phyloP scores from a whole-genome alignment of 2,888 invertebrate species.

The Danaus chrysippus region DNA sequence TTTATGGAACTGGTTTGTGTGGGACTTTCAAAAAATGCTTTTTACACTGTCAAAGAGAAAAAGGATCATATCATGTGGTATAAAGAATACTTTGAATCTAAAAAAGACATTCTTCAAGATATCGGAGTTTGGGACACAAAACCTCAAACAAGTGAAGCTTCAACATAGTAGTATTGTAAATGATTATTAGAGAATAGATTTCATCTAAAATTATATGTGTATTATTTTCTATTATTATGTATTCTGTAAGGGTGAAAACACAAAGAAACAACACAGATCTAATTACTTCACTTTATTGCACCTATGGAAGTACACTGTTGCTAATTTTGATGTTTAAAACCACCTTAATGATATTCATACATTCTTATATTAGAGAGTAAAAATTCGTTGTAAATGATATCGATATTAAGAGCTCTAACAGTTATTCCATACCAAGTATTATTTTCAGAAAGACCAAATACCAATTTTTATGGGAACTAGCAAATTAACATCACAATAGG shows the following conservation, averaged over 20 bases:
- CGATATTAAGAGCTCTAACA: conserved; percentile 6
- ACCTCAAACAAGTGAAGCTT: conserved; percentile 40
- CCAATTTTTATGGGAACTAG: conserved; percentile 16
- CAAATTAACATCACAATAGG: conserved; percentile 18
- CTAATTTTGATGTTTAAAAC: conserved; percentile 59
- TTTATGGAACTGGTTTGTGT: conserved; percentile 98
- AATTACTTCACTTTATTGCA: conserved; percentile 70
- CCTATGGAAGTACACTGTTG: conserved; percentile 76
- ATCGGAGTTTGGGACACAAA: conserved; percentile 78
- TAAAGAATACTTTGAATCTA: conserved; percentile 91
- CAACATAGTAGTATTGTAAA: conserved; percentile 34
- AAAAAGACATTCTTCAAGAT: conserved; percentile 84
- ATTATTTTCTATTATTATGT: not conserved
- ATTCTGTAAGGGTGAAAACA: not conserved
- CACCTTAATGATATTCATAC: conserved; percentile 35
- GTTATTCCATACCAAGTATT: conserved; percentile 16
- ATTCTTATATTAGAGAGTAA: conserved; percentile 26
- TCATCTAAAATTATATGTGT: not conserved
- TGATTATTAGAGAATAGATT: conserved; percentile 31
- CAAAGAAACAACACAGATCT: conserved; percentile 17
- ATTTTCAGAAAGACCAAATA: conserved; percentile 22
- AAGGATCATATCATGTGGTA: conserved; percentile 95
- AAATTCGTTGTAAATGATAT: conserved; percentile 20
- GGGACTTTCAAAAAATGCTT: conserved; percentile 96
- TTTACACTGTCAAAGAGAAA: conserved; percentile 92